Percentiles rank a stretch among this genome's conserved stretches.
These are phyloP conservation scores for Agrypnus murinus DNA, from an alignment of 2,888 invertebrate species.

Conservation along the genomic window DNA sequence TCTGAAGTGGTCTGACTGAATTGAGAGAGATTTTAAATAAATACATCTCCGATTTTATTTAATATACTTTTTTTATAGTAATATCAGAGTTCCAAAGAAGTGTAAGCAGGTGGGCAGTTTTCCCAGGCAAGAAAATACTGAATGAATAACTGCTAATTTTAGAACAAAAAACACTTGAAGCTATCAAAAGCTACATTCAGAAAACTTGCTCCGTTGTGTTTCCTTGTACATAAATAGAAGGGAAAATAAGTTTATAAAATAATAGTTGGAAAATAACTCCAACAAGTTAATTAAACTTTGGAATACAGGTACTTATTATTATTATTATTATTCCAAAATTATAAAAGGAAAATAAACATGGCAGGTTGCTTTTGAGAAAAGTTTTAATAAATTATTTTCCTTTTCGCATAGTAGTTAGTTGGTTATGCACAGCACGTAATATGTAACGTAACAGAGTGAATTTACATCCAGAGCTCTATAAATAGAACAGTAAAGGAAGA, in stretches of 20 bases:
- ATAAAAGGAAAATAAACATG: too few relatives aligned
- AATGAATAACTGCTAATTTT: too few relatives aligned
- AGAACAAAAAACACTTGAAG: too few relatives aligned
- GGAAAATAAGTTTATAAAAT: too few relatives aligned
- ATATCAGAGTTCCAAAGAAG: neutral
- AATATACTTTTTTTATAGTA: neutral
- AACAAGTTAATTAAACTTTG: too few relatives aligned
- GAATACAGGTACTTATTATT: too few relatives aligned
- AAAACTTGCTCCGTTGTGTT: too few relatives aligned
- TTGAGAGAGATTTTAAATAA: conserved; percentile 17
- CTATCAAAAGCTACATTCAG: too few relatives aligned
- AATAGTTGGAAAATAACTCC: too few relatives aligned
- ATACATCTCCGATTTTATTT: conserved; percentile 4
- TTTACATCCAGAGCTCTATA: conserved; percentile 31
- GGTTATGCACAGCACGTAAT: conserved; percentile 22
- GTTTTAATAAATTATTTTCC: conserved; percentile 14
- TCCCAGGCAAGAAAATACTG: too few relatives aligned
- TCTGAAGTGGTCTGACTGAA: conserved; percentile 11
- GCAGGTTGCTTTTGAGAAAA: neutral
- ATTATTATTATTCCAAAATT: too few relatives aligned
- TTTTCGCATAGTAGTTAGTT: neutral
- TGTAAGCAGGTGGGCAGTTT: neutral
- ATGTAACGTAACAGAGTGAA: conserved; percentile 26
- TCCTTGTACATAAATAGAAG: too few relatives aligned
- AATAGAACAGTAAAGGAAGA: conserved; percentile 31